Percentiles rank a stretch among this genome's conserved stretches.
Evolutionary conservation across 1,140 invertebrate species (phyloP).

Genomic region (Zaprionus nigranus): DNA sequence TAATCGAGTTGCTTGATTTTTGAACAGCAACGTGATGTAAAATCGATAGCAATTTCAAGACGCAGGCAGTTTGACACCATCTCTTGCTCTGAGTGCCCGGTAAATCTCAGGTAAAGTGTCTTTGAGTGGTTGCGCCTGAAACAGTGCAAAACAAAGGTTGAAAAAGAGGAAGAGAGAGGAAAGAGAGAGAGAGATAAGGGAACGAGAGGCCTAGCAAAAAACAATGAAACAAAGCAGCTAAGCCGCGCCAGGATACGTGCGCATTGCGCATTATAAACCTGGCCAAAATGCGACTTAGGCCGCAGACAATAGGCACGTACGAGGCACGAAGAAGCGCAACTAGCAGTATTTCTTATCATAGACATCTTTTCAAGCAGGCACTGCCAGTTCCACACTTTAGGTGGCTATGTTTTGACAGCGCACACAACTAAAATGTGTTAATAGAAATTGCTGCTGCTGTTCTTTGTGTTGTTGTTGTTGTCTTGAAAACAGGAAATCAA

Average conservation of each 20-base stretch:
- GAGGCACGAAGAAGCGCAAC: constrained; percentile 7
- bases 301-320: constrained; percentile 66
- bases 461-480: constrained; percentile 10
- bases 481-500: constrained; percentile 67
- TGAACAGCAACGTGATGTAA: constrained; percentile 14
- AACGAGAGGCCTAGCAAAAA: constrained; percentile 50
- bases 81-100: background rate
- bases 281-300: constrained; percentile 13
- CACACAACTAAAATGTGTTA: constrained; percentile 61
- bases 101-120: constrained; percentile 32
- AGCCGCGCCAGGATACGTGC: constrained; percentile 42
- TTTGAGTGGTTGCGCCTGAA: constrained; percentile 15
- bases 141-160: background rate
- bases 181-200: background rate
- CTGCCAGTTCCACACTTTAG: constrained; percentile 3
- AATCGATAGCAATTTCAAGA: constrained; percentile 19
- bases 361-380: constrained; percentile 20
- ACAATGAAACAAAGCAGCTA: constrained; percentile 70
- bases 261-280: constrained; percentile 35
- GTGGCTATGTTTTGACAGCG: constrained; percentile 36
- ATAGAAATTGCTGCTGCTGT: constrained; percentile 61
- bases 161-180: constrained; percentile 10
- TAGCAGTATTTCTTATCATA: constrained; percentile 51
- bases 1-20: background rate
- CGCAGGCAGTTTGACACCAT: constrained; percentile 8